Conservation (phyloP, 2,113 vertebrate species). For the Poeciliopsis prolifica region DNA sequence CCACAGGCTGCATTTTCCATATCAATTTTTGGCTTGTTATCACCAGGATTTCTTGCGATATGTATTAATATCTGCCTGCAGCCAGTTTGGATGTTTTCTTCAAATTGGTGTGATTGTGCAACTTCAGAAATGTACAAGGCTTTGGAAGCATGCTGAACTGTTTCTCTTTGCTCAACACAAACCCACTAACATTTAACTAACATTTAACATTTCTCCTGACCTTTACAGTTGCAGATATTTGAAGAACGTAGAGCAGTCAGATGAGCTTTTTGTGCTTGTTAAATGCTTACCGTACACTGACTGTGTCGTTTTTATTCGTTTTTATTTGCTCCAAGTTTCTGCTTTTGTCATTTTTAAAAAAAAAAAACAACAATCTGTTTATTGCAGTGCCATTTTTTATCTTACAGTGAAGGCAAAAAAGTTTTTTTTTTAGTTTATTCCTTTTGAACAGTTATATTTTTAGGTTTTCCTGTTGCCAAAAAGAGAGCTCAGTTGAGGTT, state of each 20-base stretch:
- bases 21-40: no score
- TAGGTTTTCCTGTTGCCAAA: no score
- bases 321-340: no score
- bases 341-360: not conserved
- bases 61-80: not conserved
- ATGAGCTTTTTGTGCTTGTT: not conserved
- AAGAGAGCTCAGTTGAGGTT: no score
- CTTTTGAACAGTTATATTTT: no score
- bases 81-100: constrained; percentile 8
- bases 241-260: not conserved
- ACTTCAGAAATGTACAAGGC: not conserved
- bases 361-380: not conserved
- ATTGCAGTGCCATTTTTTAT: not conserved
- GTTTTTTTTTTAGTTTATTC: not conserved
- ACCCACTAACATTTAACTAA: not conserved
- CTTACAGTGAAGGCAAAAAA: not conserved
- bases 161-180: not conserved
- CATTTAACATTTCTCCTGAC: not conserved
- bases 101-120: constrained; percentile 39
- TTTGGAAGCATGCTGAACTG: constrained; percentile 15
- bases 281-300: no score
- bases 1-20: no score
- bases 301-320: no score
- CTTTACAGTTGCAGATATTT: not conserved
- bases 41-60: not conserved